Conservation (phyloP, 1,140 invertebrate species). For the Gyrodactylus bullatarudis region DNA sequence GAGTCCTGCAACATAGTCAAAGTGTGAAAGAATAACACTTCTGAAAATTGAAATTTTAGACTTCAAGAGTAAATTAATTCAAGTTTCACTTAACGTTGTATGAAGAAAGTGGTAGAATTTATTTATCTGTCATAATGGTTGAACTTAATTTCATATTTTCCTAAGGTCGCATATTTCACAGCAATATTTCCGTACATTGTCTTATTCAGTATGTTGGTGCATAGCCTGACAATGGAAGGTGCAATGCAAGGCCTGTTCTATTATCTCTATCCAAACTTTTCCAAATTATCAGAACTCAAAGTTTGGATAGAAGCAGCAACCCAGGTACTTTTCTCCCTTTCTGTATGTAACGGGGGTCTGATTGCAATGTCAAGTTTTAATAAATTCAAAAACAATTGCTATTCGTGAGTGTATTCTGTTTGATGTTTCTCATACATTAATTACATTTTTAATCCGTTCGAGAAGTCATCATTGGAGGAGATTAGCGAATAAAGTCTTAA, state of each 20-base stretch:
- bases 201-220: constrained; percentile 35
- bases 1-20: no score
- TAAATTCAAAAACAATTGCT: constrained; percentile 46
- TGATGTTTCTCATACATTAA: background rate
- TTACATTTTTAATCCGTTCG: no score
- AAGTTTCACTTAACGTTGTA: no score
- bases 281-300: background rate
- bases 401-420: background rate
- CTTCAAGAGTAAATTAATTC: background rate
- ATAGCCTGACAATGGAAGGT: constrained; percentile 38
- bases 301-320: constrained; percentile 60
- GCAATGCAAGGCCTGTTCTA: constrained; percentile 37
- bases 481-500: no score
- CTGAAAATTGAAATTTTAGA: no score
- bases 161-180: constrained; percentile 30
- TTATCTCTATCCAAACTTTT: constrained; percentile 8
- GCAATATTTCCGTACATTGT: constrained; percentile 46
- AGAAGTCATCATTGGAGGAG: no score
- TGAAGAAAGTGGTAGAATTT: no score
- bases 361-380: constrained; percentile 74
- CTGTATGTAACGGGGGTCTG: constrained; percentile 58
- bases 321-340: constrained; percentile 66
- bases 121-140: no score
- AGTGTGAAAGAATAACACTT: no score
- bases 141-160: background rate